Percentiles rank a stretch among this genome's conserved stretches.
Conservation (phyloP, 2,888 invertebrate species). For the Heliconius charithonia region DNA sequence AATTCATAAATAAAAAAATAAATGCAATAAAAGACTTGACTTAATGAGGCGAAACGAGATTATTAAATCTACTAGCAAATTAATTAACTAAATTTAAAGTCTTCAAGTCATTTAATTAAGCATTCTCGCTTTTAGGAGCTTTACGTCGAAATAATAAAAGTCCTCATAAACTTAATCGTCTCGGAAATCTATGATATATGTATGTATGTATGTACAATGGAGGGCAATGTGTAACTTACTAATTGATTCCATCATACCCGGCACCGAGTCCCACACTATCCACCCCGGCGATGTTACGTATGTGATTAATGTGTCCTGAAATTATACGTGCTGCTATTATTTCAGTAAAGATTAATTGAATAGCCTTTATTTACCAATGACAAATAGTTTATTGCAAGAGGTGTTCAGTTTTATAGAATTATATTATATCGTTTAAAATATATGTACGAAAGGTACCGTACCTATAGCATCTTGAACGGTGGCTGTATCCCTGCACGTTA, state of each 20-base stretch:
- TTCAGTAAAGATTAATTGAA: constrained; percentile 6
- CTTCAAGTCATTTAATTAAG: background rate
- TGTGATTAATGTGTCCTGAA: constrained; percentile 95
- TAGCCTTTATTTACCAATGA: constrained; percentile 4
- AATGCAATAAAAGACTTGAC: background rate
- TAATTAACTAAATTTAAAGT: constrained; percentile 12
- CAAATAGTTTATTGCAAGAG: background rate
- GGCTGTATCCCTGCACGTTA: constrained; percentile 89
- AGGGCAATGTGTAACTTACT: constrained; percentile 86
- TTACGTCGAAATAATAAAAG: constrained; percentile 28
- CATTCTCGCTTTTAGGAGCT: constrained; percentile 6
- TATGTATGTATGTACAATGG: background rate
- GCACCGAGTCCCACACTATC: constrained; percentile 95
- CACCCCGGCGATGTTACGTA: constrained; percentile 92
- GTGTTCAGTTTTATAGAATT: background rate
- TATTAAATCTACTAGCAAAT: background rate
- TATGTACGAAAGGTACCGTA: constrained; percentile 57
- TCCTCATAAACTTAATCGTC: constrained; percentile 9
- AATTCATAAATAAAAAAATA: background rate
- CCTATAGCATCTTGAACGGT: constrained; percentile 92
- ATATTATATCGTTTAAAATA: background rate
- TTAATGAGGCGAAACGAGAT: background rate
- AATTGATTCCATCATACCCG: constrained; percentile 95
- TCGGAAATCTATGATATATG: background rate
- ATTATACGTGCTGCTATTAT: constrained; percentile 49